A percentile compares a stretch with the other conserved stretches of the same genome.
Evolutionary conservation across 1,140 invertebrate species (phyloP).

Genomic region (Heliconius eleuchia): DNA sequence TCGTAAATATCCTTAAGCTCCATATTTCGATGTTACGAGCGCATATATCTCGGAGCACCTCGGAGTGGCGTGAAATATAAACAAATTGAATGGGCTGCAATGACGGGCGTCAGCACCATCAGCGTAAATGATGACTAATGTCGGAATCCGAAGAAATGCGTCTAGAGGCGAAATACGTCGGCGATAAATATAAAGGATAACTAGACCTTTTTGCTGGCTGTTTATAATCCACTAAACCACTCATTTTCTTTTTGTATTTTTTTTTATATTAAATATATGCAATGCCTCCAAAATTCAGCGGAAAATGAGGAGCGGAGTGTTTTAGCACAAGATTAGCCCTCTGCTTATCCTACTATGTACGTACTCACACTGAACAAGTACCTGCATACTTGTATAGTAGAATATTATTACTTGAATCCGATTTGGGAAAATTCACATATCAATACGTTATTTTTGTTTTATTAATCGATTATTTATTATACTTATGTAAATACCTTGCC

Average conservation of each 20-base stretch:
- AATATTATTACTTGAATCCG: neutral
- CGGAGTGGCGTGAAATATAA: conserved; percentile 75
- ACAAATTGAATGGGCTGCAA: conserved; percentile 75
- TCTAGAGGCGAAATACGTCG: neutral
- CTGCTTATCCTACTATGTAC: no score
- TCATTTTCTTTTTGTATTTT: neutral
- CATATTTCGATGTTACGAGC: conserved; percentile 69
- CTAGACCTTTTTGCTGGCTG: neutral
- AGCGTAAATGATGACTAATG: conserved; percentile 76
- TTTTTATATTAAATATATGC: neutral
- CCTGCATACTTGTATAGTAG: no score
- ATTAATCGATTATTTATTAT: no score
- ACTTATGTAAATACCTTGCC: no score
- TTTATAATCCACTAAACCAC: neutral
- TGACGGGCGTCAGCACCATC: conserved; percentile 57
- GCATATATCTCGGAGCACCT: conserved; percentile 64
- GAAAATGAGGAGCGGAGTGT: no score
- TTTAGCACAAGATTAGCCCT: no score
- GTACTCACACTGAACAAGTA: no score
- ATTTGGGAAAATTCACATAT: no score
- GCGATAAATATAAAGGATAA: conserved; percentile 4
- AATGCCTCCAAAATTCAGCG: no score
- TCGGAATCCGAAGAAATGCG: conserved; percentile 33
- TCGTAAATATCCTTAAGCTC: conserved; percentile 68
- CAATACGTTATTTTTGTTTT: no score